These are phyloP conservation scores for Neomonachus schauinslandi DNA, from an alignment of 2,113 vertebrate species.

Conservation along the genomic window DNA sequence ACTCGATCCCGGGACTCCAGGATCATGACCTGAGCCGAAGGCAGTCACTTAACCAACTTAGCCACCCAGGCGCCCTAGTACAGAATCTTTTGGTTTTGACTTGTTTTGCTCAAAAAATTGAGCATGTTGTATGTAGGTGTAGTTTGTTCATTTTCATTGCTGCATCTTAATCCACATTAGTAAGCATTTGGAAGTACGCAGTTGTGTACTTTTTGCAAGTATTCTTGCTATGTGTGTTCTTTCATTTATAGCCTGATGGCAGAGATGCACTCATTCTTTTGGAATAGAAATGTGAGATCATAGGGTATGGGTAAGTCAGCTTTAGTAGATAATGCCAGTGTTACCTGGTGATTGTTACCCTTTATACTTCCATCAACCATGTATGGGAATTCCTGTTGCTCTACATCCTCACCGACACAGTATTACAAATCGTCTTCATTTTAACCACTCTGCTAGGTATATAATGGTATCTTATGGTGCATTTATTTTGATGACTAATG, in stretches of 20 bases:
- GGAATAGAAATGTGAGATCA: not conserved
- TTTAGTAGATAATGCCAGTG: not conserved
- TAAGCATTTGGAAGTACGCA: not conserved
- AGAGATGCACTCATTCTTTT: not conserved
- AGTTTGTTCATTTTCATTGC: not conserved
- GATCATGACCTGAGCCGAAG: no score
- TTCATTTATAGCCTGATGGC: not conserved
- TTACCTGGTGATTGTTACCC: not conserved
- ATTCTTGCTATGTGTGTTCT: not conserved
- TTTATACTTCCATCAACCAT: not conserved
- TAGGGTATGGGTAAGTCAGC: not conserved
- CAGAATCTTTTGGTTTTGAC: not conserved
- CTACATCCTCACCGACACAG: not conserved
- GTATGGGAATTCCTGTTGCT: not conserved
- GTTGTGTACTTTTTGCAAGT: not conserved
- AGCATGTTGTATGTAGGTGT: not conserved
- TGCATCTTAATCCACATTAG: not conserved
- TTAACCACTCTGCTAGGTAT: not conserved
- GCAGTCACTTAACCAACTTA: no score
- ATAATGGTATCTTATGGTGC: not conserved
- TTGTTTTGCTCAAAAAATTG: not conserved
- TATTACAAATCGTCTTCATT: not conserved
- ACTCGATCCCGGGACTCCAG: no score
- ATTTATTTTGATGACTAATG: slow-evolving; percentile 10
- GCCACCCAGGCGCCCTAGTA: no score